Evolutionary conservation across 2,888 invertebrate species (phyloP).

Genomic region (Tetramorium bicarinatum): DNA sequence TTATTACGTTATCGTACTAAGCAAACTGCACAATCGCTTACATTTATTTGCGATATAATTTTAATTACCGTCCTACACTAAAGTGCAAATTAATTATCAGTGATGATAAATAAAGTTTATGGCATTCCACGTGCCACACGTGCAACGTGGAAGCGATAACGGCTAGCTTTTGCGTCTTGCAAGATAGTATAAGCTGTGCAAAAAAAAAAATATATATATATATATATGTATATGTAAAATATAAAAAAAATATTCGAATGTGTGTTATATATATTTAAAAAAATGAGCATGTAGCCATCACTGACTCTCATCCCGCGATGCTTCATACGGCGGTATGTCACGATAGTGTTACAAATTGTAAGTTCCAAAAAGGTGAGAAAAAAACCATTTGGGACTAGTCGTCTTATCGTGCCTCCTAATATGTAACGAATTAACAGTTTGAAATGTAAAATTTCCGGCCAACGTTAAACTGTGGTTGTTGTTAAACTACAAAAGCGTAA

Average conservation of each 20-base stretch:
- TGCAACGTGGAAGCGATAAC: conserved; percentile 1
- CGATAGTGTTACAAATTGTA: background rate
- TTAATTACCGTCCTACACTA: conserved; percentile 3
- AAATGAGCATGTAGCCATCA: background rate
- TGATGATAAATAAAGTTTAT: conserved; percentile 48
- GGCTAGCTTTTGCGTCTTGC: background rate
- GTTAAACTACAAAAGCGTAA: background rate
- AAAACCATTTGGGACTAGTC: background rate
- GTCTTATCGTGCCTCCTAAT: conserved; percentile 16
- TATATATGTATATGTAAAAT: background rate
- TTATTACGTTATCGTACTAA: background rate
- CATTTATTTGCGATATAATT: conserved; percentile 12
- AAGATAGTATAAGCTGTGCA: background rate
- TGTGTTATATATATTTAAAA: background rate
- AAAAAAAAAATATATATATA: too few relatives aligned
- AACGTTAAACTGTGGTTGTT: background rate
- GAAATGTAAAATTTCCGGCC: conserved; percentile 1
- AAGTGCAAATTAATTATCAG: conserved; percentile 41
- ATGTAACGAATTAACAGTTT: background rate
- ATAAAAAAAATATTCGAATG: background rate
- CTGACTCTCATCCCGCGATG: background rate
- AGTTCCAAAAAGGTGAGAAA: conserved; percentile 21
- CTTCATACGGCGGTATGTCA: background rate
- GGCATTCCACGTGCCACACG: background rate
- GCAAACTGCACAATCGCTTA: background rate